Base-by-base conservation (phyloP, 2,888 invertebrate genomes). In the Metopia argyrocephala region DNA sequence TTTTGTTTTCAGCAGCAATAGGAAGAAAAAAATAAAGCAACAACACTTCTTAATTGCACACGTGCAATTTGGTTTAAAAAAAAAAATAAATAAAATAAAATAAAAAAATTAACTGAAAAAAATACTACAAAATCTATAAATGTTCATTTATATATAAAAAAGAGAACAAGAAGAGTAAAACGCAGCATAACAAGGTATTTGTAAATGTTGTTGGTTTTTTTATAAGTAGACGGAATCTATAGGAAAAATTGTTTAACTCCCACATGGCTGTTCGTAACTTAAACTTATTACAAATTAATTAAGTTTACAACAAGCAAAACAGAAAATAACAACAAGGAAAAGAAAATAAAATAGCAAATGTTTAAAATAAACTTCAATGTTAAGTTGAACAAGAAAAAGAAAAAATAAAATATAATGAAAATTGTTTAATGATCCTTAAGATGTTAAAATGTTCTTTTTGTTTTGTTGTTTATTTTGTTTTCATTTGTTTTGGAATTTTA, bases 211-310 rank as follows among this genome's bases (percentile, higher is more conserved):
- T 75, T 75, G 31, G 5, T 61, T 12, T 38, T 38, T 15, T 38
- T 3, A 3, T n/a, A n/a, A n/a, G n/a, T n/a, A n/a, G n/a, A n/a
- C n/a, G n/a, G n/a, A n/a, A n/a, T n/a, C 9, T 62, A 31, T 64
- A 76, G 48, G 38, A 20, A 69, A 69, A 76, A 62, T 64, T 62
- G 56, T 69, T 76, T 56, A 56, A 45, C 38, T 18, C 52, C 48
- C n/a, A 18, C 59, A 68, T 12, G 46, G 20, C 2, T 38, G 15
- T 48, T 20, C 69, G 61, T 56, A 65, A 74, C 74, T 59, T 68
- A 52, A 71, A 71, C 52, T 74, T 76, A 70, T 59, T 70, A 76
- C 56, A 48, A 78, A 74, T 81, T 81, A 81, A 81, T 81, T 81
- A 81, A 78, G 76, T 78, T 71, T 31, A 69, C 54, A 69, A 76